phyloP scores from a whole-genome alignment of 1,140 invertebrate genomes.

The Scylla paramamosain region DNA sequence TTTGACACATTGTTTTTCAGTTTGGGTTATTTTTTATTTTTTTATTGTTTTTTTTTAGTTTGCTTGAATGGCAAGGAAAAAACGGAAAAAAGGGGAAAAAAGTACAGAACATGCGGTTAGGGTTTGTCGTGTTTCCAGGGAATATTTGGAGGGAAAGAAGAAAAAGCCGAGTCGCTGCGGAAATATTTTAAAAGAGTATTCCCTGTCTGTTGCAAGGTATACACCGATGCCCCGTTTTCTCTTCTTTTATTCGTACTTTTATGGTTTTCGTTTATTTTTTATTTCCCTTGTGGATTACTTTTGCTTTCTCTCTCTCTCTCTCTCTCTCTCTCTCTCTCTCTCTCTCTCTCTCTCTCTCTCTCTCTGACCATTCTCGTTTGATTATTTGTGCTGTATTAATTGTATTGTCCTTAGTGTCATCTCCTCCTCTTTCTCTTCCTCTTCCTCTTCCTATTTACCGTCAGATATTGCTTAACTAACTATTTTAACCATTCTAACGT shows the following conservation, averaged over 20 bases:
- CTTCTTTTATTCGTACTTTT: neutral
- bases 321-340: conserved; percentile 34
- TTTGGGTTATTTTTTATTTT: too few species aligned
- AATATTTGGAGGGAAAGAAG: too few species aligned
- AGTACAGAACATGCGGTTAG: too few species aligned
- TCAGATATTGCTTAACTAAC: neutral
- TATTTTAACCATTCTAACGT: neutral
- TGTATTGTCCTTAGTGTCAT: neutral
- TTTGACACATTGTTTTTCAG: too few species aligned
- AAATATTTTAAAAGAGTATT: too few species aligned
- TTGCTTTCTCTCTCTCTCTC: conserved; percentile 25
- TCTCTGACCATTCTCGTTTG: neutral
- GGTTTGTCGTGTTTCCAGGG: too few species aligned
- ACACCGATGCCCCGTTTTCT: neutral
- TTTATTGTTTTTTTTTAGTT: too few species aligned
- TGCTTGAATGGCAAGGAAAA: too few species aligned
- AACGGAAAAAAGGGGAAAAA: too few species aligned
- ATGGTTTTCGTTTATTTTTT: too few species aligned
- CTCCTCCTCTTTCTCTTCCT: neutral
- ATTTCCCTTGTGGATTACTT: neutral
- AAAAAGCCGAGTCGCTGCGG: too few species aligned
- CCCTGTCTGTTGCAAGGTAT: neutral
- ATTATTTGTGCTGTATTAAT: neutral
- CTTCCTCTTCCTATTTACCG: neutral
- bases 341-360: conserved; percentile 36